Evolutionary conservation across 2,888 invertebrate genomes (phyloP).

Genomic region (Ganaspis brasiliensis): DNA sequence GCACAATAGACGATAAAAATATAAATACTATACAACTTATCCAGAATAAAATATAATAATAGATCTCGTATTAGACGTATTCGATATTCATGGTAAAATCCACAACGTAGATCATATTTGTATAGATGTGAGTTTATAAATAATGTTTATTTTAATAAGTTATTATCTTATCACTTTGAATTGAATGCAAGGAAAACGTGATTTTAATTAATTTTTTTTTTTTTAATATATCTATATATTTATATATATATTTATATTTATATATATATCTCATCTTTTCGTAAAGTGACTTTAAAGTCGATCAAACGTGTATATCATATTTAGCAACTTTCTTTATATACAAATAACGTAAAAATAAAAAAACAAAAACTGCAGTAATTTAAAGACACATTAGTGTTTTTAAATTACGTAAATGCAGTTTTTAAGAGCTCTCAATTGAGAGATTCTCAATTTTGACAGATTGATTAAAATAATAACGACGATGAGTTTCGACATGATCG

Average conservation of each 20-base stretch:
- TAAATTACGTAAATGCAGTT: slow-evolving; percentile 56
- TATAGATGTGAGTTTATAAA: slow-evolving; percentile 34
- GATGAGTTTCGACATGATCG: slow-evolving; percentile 43
- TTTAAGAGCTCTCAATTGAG: slow-evolving; percentile 45
- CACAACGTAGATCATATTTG: slow-evolving; percentile 17
- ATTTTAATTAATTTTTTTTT: slow-evolving; percentile 47
- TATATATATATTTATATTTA: slow-evolving; percentile 12
- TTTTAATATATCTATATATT: slow-evolving; percentile 17
- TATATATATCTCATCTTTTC: slow-evolving; percentile 22
- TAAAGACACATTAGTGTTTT: slow-evolving; percentile 63
- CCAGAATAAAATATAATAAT: slow-evolving; percentile 31
- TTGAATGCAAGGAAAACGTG: slow-evolving; percentile 52
- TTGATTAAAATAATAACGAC: slow-evolving; percentile 14
- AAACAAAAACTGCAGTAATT: no score
- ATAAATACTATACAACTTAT: slow-evolving; percentile 39
- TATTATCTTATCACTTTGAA: slow-evolving; percentile 38
- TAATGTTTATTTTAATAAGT: slow-evolving; percentile 13
- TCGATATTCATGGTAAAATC: slow-evolving; percentile 20
- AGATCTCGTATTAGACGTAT: slow-evolving; percentile 25
- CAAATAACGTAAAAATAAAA: slow-evolving; percentile 69
- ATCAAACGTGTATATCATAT: slow-evolving; percentile 9
- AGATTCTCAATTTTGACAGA: slow-evolving; percentile 2
- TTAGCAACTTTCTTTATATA: slow-evolving; percentile 65
- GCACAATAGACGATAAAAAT: slow-evolving; percentile 31
- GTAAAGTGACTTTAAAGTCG: slow-evolving; percentile 37